These are phyloP conservation scores for Eueides isabella DNA, from an alignment of 1,140 invertebrate species.

Conservation along the genomic window DNA sequence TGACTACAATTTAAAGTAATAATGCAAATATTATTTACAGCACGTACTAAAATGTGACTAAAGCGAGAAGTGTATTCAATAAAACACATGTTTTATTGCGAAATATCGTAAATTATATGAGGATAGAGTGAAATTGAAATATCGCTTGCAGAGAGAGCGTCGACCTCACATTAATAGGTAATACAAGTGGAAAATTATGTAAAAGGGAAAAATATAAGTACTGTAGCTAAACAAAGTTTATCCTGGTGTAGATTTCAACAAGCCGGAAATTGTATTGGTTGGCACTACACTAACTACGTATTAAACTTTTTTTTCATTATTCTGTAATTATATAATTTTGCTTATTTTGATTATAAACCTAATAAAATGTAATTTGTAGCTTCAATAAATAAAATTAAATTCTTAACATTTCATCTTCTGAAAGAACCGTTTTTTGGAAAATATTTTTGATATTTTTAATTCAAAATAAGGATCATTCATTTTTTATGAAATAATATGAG, in stretches of 20 bases:
- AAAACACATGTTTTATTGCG: conserved; percentile 10
- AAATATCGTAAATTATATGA: conserved; percentile 8
- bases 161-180: conserved; percentile 11
- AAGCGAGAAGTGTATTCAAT: conserved; percentile 5
- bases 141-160: conserved; percentile 4
- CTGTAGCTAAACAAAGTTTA: not conserved
- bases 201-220: not conserved
- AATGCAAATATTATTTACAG: conserved; percentile 12
- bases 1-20: not conserved
- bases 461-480: too few relatives aligned
- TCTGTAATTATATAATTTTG: too few relatives aligned
- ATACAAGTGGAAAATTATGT: conserved; percentile 1
- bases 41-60: conserved; percentile 1
- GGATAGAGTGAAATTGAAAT: conserved; percentile 9
- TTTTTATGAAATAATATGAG: too few relatives aligned
- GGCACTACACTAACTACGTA: not conserved
- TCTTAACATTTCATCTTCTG: too few relatives aligned
- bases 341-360: too few relatives aligned
- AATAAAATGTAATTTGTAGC: not conserved
- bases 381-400: too few relatives aligned
- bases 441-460: too few relatives aligned
- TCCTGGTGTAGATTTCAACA: not conserved
- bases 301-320: too few relatives aligned
- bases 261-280: not conserved
- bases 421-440: too few relatives aligned